Base-by-base conservation (phyloP, 2,888 invertebrate genomes). In the Dolichomitus sp. region DNA sequence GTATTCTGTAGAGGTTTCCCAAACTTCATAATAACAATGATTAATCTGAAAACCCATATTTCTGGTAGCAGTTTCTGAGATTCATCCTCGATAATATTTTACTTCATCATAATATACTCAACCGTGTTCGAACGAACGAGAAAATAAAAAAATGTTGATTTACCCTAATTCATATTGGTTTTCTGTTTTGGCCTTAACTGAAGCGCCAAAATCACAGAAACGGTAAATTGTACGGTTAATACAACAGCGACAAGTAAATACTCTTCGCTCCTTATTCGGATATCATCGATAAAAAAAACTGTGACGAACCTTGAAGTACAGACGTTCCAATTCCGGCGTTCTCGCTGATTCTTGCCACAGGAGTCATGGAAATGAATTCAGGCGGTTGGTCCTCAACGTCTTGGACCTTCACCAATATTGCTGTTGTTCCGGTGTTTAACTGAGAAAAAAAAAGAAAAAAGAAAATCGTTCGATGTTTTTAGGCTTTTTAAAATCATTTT, bases 371-470 rank as follows among this genome's bases (percentile, higher is more conserved):
- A 30, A 98, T 96, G 94, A 99, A 99, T 92, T 97, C 97, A 0
- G 99, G 98, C 0, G 98, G 98, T 92, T 98, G 97, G 93, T 99
- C 99, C 93, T 98, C 98, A 27, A 98, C 96, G 94, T 99, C 99
- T 90, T 97, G 96, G 0, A 98, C 96, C 94, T 98, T 97, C 6
- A 98, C 96, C 84, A 98, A 94, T 86, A 98, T 95, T 72, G 98
- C 97, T 0, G 98, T 98, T 3, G 98, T 98, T 23, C 98, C 98
- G 0, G 98, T 98, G 91, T 98, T 98, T n/a, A 98, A 95, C 94
- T 94, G 85, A 33, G 85, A 86, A 68, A 95, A 1, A 97, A 97
- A 90, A 97, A 97, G 0, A 45, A n/a, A n/a, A n/a, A 30, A 5
- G 33, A n/a, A 54, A 59, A 63, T 48, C 7, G 14, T 27, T 7